Evolutionary conservation across 2,113 vertebrate genomes (phyloP).

Genomic region (Centropus bengalensis): DNA sequence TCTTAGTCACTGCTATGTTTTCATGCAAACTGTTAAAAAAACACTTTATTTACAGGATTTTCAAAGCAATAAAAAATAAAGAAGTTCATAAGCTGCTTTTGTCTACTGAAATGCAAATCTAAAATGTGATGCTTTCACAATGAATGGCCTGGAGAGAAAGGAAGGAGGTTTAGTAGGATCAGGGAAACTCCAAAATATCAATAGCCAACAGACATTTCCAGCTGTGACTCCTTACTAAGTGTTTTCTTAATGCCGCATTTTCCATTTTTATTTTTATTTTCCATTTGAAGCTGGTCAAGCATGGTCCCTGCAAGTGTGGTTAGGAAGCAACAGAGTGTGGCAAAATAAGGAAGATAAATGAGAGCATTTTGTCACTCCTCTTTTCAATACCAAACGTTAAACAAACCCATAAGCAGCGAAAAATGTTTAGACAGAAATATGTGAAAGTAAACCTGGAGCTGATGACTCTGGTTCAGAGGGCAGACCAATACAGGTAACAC

Average conservation of each 20-base stretch:
- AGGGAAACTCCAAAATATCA: neutral
- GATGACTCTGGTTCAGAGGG: neutral
- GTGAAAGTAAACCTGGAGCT: neutral
- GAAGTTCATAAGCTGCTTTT: neutral
- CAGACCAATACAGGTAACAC: fast-evolving
- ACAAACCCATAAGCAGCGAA: neutral
- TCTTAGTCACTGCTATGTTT: constrained; percentile 60
- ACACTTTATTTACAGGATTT: constrained; percentile 48
- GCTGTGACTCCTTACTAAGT: neutral
- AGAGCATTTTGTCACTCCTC: neutral
- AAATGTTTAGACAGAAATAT: neutral
- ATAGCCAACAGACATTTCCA: neutral
- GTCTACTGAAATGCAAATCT: neutral
- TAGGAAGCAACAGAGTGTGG: neutral
- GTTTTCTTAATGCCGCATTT: neutral
- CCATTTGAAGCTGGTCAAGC: neutral
- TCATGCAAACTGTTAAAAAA: constrained; percentile 53
- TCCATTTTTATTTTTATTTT: neutral
- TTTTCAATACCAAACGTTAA: neutral
- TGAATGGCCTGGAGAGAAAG: neutral
- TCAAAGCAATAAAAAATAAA: constrained; percentile 13
- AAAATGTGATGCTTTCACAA: neutral
- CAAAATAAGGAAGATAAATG: neutral
- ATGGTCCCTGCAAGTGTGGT: neutral
- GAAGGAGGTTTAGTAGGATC: neutral